A percentile compares a stretch with the other conserved stretches of the same genome.
phyloP scores from a whole-genome alignment of 2,888 invertebrate species.

The Trimorus sp. region DNA sequence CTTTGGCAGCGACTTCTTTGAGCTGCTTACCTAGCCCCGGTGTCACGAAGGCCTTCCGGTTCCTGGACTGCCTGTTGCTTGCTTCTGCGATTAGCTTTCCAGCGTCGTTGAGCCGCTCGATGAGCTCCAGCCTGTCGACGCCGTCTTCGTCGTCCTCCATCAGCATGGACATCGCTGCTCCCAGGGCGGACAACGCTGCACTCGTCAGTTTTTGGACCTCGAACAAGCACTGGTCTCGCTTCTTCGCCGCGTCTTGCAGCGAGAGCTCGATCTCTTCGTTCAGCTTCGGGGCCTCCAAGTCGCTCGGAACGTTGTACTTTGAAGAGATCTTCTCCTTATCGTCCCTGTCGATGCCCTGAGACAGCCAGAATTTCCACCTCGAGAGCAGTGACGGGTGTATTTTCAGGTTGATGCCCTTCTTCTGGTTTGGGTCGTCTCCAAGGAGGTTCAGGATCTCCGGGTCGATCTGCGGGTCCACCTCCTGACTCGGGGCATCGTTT shows the following conservation, averaged over 20 bases:
- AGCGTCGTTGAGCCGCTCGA: slow-evolving; percentile 22
- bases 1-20: background rate
- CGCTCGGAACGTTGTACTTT: slow-evolving; percentile 38
- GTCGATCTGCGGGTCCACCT: background rate
- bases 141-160: slow-evolving; percentile 41
- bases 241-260: slow-evolving; percentile 45
- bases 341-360: slow-evolving; percentile 35
- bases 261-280: slow-evolving; percentile 53
- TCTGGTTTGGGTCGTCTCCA: background rate
- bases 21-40: slow-evolving; percentile 1
- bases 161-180: slow-evolving; percentile 37
- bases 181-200: slow-evolving; percentile 40
- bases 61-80: background rate
- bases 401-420: background rate
- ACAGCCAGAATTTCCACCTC: slow-evolving; percentile 26
- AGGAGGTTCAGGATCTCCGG: background rate
- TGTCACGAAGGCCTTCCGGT: background rate
- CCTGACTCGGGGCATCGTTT: no score
- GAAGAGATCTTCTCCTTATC: slow-evolving; percentile 20
- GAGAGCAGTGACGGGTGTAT: slow-evolving; percentile 31
- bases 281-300: slow-evolving; percentile 46
- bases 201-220: slow-evolving; percentile 42
- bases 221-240: slow-evolving; percentile 46
- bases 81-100: slow-evolving; percentile 13
- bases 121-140: slow-evolving; percentile 31